phyloP scores from a whole-genome alignment of 2,888 invertebrate genomes.

The Palloptera scutellata region DNA sequence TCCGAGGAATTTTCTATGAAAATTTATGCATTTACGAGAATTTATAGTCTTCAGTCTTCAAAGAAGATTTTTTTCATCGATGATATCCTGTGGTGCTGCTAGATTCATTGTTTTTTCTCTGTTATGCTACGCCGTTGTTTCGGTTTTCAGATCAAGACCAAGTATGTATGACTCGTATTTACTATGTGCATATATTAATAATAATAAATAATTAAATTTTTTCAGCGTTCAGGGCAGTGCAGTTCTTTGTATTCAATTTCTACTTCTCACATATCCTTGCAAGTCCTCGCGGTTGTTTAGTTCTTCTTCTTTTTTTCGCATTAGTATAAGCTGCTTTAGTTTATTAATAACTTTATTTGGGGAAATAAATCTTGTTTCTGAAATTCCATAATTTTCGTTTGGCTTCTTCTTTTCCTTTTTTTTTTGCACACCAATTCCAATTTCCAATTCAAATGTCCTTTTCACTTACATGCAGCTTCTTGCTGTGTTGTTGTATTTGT shows the following conservation, averaged over 20 bases:
- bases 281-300: neutral
- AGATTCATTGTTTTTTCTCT: neutral
- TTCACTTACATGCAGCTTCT: neutral
- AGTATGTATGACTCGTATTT: constrained; percentile 29
- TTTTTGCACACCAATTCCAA: constrained; percentile 16
- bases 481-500: constrained; percentile 12
- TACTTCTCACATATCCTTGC: constrained; percentile 18
- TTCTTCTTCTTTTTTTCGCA: constrained; percentile 16
- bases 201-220: constrained; percentile 45
- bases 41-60: neutral
- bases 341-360: constrained; percentile 35
- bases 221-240: constrained; percentile 21
- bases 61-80: constrained; percentile 16
- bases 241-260: constrained; percentile 4
- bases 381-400: constrained; percentile 30
- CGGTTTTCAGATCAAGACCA: too few species aligned
- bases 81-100: constrained; percentile 32
- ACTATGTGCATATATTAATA: constrained; percentile 38
- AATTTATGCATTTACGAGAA: constrained; percentile 21
- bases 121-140: too few species aligned
- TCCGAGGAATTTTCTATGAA: constrained; percentile 15
- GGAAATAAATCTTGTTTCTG: constrained; percentile 28
- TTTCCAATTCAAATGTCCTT: constrained; percentile 36
- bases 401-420: neutral
- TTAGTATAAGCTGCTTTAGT: constrained; percentile 30